Conservation (phyloP, 2,797 vertebrate species). For the Myotis daubentonii region DNA sequence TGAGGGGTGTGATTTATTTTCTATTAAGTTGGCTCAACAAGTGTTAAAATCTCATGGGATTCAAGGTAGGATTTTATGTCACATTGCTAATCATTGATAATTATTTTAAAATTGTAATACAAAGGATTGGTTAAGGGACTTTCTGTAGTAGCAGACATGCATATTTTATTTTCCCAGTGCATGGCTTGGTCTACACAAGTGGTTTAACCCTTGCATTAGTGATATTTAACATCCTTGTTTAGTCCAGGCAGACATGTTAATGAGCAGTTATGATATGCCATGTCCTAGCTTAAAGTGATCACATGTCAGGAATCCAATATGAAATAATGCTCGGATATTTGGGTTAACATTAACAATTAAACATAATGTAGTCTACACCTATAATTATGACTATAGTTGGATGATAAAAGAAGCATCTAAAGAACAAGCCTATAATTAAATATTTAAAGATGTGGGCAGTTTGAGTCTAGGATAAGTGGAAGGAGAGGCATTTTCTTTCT, state of each 20-base stretch:
- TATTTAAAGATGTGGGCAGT: constrained; percentile 21
- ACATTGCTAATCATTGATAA: constrained; percentile 15
- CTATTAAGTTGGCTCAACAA: neutral
- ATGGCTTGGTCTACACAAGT: neutral
- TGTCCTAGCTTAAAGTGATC: constrained; percentile 26
- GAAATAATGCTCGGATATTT: constrained; percentile 29
- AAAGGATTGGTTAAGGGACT: neutral
- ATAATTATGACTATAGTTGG: constrained; percentile 17
- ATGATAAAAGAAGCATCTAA: constrained; percentile 32
- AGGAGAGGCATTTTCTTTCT: constrained; percentile 29
- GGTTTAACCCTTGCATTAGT: neutral
- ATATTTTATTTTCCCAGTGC: constrained; percentile 6
- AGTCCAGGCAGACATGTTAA: neutral
- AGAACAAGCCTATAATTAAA: constrained; percentile 56
- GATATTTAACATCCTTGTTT: constrained; percentile 16
- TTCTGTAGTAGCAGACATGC: neutral
- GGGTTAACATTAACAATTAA: constrained; percentile 51
- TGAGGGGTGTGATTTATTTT: constrained; percentile 19
- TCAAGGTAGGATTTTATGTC: constrained; percentile 1
- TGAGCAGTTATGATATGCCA: constrained; percentile 28
- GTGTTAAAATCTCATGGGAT: constrained; percentile 15
- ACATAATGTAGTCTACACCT: constrained; percentile 12
- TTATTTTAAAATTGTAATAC: constrained; percentile 40
- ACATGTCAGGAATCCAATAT: constrained; percentile 23
- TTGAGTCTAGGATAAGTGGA: constrained; percentile 36